A percentile compares a stretch with the other conserved stretches of the same genome.
These are phyloP conservation scores for Eptatretus atami DNA, from an alignment of 2,797 vertebrate genomes.

Conservation along the genomic window DNA sequence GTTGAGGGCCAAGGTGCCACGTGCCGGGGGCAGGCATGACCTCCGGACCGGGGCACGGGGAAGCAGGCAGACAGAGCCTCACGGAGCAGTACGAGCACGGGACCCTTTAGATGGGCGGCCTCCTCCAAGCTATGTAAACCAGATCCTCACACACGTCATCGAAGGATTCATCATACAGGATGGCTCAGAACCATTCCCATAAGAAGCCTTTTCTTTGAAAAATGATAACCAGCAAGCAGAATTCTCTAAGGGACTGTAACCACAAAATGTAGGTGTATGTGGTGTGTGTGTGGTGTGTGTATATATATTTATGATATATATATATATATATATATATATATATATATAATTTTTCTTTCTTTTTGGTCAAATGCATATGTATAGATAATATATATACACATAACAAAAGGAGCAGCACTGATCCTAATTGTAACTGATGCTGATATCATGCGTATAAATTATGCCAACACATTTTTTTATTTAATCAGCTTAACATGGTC, in stretches of 20 bases:
- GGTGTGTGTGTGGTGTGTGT: slow-evolving; percentile 6
- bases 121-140: slow-evolving; percentile 44
- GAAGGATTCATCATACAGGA: slow-evolving; percentile 95
- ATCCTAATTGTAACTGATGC: too few species aligned
- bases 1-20: too few species aligned
- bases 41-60: neutral
- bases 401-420: too few species aligned
- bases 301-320: too few species aligned
- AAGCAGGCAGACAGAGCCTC: neutral
- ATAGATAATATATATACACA: too few species aligned
- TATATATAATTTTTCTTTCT: too few species aligned
- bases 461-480: too few species aligned
- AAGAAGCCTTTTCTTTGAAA: slow-evolving; percentile 14
- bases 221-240: too few species aligned
- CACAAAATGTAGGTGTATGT: slow-evolving; percentile 2
- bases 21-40: neutral
- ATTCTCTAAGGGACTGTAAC: slow-evolving; percentile 1
- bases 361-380: too few species aligned
- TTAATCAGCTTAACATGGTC: too few species aligned
- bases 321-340: too few species aligned
- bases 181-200: slow-evolving; percentile 69
- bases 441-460: too few species aligned
- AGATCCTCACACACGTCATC: slow-evolving; percentile 79
- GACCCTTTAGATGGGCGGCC: slow-evolving; percentile 17
- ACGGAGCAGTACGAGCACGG: neutral